Evolutionary conservation across 2,113 vertebrate species (phyloP).

Genomic region (Passer montanus): DNA sequence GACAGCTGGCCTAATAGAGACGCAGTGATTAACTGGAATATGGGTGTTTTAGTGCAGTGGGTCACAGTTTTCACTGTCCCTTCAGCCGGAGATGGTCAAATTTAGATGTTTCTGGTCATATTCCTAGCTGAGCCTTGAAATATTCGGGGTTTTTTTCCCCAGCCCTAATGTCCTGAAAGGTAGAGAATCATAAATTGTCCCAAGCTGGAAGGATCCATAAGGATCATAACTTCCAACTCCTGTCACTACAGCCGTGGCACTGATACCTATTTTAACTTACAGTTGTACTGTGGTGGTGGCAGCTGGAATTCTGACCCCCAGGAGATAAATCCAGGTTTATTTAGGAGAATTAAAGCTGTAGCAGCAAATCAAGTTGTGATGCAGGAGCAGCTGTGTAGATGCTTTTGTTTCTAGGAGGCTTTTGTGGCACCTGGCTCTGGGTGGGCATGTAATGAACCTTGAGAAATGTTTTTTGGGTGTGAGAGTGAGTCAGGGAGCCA

Average conservation of each 20-base stretch:
- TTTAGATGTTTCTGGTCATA: not conserved
- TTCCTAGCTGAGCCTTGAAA: not conserved
- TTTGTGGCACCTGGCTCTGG: not conserved
- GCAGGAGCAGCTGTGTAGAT: not conserved
- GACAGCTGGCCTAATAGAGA: not conserved
- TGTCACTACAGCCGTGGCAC: accelerated
- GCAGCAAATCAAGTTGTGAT: not conserved
- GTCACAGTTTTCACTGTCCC: not conserved
- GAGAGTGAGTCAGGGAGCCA: not conserved
- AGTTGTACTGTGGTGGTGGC: not conserved
- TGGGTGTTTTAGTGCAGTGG: not conserved
- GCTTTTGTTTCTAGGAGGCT: not conserved
- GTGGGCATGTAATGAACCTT: not conserved
- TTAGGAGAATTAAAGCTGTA: not conserved
- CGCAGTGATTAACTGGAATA: not conserved
- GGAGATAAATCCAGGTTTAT: not conserved
- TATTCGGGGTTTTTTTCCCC: not conserved
- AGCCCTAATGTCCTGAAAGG: not conserved
- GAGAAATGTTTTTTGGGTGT: not conserved
- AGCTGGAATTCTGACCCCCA: not conserved
- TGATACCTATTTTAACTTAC: not conserved
- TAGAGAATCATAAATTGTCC: not conserved
- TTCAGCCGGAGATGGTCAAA: not conserved
- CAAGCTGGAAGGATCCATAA: not conserved
- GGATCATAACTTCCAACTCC: not conserved